Evolutionary conservation across 2,888 invertebrate genomes (phyloP).

Genomic region (Carabus problematicus): DNA sequence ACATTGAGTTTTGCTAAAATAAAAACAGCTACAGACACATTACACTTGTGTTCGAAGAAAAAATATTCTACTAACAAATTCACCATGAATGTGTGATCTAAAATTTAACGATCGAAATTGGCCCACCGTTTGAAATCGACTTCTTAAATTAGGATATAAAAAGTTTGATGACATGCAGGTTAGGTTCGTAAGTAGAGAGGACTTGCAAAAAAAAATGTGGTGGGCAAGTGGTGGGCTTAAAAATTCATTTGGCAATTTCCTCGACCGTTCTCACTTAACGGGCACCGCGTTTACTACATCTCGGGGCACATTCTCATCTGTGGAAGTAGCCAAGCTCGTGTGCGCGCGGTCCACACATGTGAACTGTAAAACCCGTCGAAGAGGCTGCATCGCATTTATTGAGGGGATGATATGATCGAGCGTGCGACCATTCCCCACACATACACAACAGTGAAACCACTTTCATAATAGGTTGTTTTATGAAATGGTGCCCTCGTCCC

Average conservation of each 20-base stretch:
- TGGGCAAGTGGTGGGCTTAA: slow-evolving; percentile 4
- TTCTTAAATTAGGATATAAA: no score
- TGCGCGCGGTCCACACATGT: slow-evolving; percentile 2
- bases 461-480: slow-evolving; percentile 27
- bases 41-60: no score
- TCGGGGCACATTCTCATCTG: neutral
- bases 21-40: no score
- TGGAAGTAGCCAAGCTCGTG: neutral
- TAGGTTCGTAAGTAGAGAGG: no score
- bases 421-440: no score
- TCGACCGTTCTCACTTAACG: slow-evolving; percentile 14
- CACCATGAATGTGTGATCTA: no score
- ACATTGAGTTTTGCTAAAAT: no score
- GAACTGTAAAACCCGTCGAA: neutral
- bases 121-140: slow-evolving; percentile 1
- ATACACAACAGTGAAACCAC: no score
- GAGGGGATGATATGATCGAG: no score
- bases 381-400: no score
- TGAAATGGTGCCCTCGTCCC: slow-evolving; percentile 25
- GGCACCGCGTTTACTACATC: neutral
- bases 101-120: slow-evolving; percentile 16
- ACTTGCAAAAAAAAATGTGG: neutral
- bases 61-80: no score
- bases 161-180: no score
- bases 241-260: slow-evolving; percentile 16